Evolutionary conservation across 2,113 vertebrate species (phyloP).

Genomic region (Syngnathus scovelli): DNA sequence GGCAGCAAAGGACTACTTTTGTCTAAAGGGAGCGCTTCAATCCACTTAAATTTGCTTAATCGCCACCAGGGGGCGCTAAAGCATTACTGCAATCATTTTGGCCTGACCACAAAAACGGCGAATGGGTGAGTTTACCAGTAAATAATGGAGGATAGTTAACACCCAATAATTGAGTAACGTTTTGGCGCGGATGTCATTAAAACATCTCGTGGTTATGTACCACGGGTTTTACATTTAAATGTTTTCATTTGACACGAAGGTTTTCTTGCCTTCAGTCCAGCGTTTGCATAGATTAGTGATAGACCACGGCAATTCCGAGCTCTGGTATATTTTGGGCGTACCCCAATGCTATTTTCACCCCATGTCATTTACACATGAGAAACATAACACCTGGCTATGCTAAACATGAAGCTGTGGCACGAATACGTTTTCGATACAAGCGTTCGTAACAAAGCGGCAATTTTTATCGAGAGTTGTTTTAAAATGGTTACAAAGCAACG

Average conservation of each 20-base stretch:
- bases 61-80: neutral
- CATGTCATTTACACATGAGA: neutral
- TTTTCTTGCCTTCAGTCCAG: neutral
- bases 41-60: neutral
- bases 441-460: neutral
- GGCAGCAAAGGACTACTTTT: neutral
- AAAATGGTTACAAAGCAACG: neutral
- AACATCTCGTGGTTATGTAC: neutral
- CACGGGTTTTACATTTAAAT: neutral
- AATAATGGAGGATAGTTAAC: neutral
- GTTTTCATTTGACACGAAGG: neutral
- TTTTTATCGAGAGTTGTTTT: neutral
- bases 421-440: neutral
- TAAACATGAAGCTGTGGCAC: neutral
- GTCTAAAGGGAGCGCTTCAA: neutral
- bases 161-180: neutral
- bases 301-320: neutral
- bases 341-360: neutral
- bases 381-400: neutral
- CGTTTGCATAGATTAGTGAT: neutral
- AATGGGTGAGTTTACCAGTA: neutral
- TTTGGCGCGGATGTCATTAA: neutral
- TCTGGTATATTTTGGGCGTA: conserved; percentile 1
- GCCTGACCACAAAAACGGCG: neutral
- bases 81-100: neutral